Conservation (phyloP, 2,888 invertebrate species). For the Prostheceraeus crozeri region DNA sequence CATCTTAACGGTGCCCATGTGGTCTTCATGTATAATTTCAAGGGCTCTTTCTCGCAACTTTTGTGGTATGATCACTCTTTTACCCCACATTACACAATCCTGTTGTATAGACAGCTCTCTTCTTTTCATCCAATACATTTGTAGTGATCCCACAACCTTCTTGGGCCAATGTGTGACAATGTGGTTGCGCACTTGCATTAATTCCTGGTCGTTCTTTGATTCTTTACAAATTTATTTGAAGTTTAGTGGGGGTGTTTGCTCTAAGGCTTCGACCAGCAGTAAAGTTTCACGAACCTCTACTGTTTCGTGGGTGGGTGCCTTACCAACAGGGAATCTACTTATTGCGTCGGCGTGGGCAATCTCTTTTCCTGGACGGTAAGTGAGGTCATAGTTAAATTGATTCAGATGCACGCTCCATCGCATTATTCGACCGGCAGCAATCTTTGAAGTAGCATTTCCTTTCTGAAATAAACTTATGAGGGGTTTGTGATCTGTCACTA, state of each 20-base stretch:
- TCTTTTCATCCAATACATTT: no score
- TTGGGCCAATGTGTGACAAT: no score
- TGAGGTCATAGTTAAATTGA: background rate
- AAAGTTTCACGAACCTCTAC: no score
- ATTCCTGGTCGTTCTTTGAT: no score
- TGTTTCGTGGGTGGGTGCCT: no score
- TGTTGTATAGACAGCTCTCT: no score
- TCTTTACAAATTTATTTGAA: no score
- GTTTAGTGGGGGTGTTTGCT: no score
- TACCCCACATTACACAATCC: no score
- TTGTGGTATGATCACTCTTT: conserved; percentile 23
- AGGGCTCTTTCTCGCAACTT: conserved; percentile 1
- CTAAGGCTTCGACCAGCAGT: no score
- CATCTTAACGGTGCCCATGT: conserved; percentile 16
- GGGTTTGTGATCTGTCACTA: conserved; percentile 23
- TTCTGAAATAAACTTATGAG: conserved; percentile 23
- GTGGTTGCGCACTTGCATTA: no score
- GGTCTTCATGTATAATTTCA: conserved; percentile 22
- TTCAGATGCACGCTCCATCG: conserved; percentile 4
- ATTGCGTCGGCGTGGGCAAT: conserved; percentile 6
- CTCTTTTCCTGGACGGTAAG: conserved; percentile 1
- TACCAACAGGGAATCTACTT: conserved; percentile 5
- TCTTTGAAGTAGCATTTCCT: conserved; percentile 27
- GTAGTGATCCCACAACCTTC: no score
- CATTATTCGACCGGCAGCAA: conserved; percentile 8